phyloP scores from a whole-genome alignment of 2,797 vertebrate species.

The Gambelia wislizenii region DNA sequence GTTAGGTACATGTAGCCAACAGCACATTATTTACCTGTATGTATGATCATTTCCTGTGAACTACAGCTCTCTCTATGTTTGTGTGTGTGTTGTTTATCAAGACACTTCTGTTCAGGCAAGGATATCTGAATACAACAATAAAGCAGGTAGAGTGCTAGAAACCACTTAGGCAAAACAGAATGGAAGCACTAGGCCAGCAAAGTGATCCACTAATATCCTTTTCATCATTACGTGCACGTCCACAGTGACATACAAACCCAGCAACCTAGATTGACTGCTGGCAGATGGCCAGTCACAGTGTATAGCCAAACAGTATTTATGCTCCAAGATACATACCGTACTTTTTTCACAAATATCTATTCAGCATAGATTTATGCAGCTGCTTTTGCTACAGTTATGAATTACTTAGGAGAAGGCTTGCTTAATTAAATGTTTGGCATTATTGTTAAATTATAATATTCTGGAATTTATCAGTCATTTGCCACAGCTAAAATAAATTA shows the following conservation, averaged over 20 bases:
- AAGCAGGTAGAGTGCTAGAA: too few relatives aligned
- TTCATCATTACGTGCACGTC: not conserved
- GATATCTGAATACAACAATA: not conserved
- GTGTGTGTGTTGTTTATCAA: not conserved
- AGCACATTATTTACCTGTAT: not conserved
- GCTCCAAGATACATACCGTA: not conserved
- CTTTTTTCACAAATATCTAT: not conserved
- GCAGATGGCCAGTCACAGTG: conserved; percentile 15
- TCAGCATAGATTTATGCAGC: not conserved
- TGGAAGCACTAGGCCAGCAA: not conserved
- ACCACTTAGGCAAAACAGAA: not conserved
- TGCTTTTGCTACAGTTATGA: not conserved
- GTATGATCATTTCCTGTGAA: not conserved
- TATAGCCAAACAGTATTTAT: not conserved
- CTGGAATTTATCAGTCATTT: not conserved
- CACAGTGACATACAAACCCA: not conserved
- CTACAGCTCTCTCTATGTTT: not conserved
- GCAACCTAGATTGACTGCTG: conserved; percentile 3
- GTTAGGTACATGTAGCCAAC: not conserved
- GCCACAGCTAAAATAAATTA: conserved; percentile 15
- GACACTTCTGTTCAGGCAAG: not conserved
- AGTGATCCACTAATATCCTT: not conserved
- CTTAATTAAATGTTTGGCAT: not conserved
- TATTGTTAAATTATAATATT: not conserved
- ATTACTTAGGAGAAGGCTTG: not conserved